Evolutionary conservation across 2,888 invertebrate species (phyloP).

Genomic region (Aphodius sticticus): DNA sequence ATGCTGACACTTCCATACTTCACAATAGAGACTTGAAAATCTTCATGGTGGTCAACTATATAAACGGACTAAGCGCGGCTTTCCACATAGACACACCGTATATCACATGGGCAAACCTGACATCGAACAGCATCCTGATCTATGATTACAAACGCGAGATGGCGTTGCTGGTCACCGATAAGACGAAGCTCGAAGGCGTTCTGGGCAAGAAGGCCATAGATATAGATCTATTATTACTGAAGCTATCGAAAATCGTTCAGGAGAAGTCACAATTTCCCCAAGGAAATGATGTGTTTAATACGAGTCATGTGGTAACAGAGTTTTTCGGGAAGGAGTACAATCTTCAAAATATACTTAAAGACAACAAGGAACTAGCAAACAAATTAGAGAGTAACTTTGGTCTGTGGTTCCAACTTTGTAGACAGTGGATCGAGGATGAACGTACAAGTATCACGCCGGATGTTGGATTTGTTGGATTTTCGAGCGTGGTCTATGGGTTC

Average conservation of each 20-base stretch:
- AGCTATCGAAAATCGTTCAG: neutral
- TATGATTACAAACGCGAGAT: neutral
- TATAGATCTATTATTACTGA: neutral
- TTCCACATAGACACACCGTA: neutral
- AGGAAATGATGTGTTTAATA: neutral
- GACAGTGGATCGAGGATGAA: neutral
- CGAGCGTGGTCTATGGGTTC: neutral
- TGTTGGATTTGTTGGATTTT: neutral
- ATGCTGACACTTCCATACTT: neutral
- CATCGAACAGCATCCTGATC: neutral
- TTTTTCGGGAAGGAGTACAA: neutral
- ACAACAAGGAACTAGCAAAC: neutral
- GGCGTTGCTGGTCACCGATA: neutral
- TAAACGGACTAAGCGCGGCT: neutral
- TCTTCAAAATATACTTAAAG: neutral
- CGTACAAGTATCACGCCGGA: neutral
- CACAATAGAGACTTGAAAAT: neutral
- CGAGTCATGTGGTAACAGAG: neutral
- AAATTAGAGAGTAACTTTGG: neutral
- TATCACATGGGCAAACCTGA: neutral
- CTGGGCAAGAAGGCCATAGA: neutral
- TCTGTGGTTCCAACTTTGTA: neutral
- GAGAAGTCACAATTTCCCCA: neutral
- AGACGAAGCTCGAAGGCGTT: neutral
- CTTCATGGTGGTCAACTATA: neutral